Evolutionary conservation across 2,888 invertebrate genomes (phyloP), one percentile per base, ranked within the genome.

Genomic region (Rhingia campestris): DNA sequence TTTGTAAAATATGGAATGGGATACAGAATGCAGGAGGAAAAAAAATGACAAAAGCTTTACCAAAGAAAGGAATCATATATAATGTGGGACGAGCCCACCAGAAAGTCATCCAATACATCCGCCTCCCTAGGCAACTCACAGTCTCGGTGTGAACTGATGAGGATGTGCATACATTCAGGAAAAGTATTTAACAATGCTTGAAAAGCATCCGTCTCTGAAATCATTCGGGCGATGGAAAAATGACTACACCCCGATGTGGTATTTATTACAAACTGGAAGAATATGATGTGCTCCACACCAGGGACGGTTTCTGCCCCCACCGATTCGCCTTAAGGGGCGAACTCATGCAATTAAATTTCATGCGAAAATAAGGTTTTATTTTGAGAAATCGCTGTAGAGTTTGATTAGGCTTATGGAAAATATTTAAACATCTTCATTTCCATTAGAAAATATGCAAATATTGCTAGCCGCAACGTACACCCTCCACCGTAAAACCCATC

Each of bases 171-270:
- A 80, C 54, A 75, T 80, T 56, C 84, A 70, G 80, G 66, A 70
- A 80, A 75, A 73, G 84, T 84, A 80, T 84, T 84, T 84, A 84
- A 84, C 84, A 84, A 84, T 80, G 80, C 80, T 75, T 84, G 70
- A 79, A 84, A 84, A 79, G 74, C 74, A 84, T 84, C 84, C 84
- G 74, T 80, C 61, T 84, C 84, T 79, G 80, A 69, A 74, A 77
- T 69, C 58, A 74, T 79, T 79, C 39, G 63, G 51, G 70, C 41
- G 70, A 59, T 74, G 74, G 66, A 66, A 84, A 80, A 84, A 84
- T 75, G 59, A 51, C 58, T 37, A 80, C 84, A 74, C 53, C 74
- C 69, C 66, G 37, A 59, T 59, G 58, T 74, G 79, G 84, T 84
- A 79, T 84, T 84, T 79, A 84, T 84, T 84, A 84, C 84, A 79